Evolutionary conservation across 2,888 invertebrate genomes (phyloP).

Genomic region (Thecocarcelia acutangulata): DNA sequence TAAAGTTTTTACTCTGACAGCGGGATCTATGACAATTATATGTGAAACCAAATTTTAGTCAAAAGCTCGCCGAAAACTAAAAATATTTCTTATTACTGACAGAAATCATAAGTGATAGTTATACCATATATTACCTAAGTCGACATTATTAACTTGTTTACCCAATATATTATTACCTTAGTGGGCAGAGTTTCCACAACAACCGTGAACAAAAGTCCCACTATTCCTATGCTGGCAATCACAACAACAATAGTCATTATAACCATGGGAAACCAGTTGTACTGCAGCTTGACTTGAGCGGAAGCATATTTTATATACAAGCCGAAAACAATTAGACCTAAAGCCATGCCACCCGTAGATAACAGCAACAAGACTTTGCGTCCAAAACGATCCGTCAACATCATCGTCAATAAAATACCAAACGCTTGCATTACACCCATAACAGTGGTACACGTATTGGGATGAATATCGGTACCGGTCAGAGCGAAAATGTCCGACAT

Average conservation of each 20-base stretch:
- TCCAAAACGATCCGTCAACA: slow-evolving; percentile 77
- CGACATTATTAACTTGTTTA: too few relatives aligned
- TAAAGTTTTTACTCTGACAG: too few relatives aligned
- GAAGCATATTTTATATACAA: slow-evolving; percentile 73
- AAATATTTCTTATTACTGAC: too few relatives aligned
- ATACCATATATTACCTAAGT: too few relatives aligned
- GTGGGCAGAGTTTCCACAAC: slow-evolving; percentile 78
- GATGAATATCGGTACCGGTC: slow-evolving; percentile 75
- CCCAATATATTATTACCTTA: too few relatives aligned
- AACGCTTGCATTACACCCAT: slow-evolving; percentile 77
- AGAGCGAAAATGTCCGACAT: slow-evolving; percentile 78
- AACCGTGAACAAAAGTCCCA: slow-evolving; percentile 76
- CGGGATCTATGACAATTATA: too few relatives aligned
- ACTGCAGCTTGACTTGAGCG: slow-evolving; percentile 68
- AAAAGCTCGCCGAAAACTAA: too few relatives aligned
- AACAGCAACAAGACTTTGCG: slow-evolving; percentile 76
- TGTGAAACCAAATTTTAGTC: too few relatives aligned
- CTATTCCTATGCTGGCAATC: slow-evolving; percentile 76
- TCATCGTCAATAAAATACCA: slow-evolving; percentile 75
- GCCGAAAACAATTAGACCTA: slow-evolving; percentile 75
- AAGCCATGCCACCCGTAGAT: slow-evolving; percentile 75
- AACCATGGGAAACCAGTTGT: slow-evolving; percentile 77
- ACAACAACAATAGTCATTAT: slow-evolving; percentile 76
- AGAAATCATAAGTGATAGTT: too few relatives aligned
- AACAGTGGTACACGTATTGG: slow-evolving; percentile 77